Evolutionary conservation across 2,797 vertebrate species (phyloP).

Genomic region (Notolepis coatsorum): DNA sequence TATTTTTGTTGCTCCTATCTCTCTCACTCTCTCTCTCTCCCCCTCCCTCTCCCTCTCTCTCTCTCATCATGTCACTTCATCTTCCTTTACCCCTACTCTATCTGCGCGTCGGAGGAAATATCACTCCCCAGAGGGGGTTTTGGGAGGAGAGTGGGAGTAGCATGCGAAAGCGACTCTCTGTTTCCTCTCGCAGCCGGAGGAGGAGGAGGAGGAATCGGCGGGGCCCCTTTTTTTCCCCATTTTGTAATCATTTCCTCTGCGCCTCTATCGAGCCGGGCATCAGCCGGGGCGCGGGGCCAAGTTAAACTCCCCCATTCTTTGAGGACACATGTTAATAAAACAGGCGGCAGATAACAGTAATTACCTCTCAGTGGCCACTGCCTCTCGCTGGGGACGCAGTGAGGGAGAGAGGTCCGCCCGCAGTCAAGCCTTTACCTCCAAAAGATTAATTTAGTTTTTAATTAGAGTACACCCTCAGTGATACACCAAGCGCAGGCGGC

Average conservation of each 20-base stretch:
- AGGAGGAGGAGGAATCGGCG: slow-evolving; percentile 1
- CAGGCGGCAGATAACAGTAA: slow-evolving; percentile 83
- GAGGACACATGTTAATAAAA: slow-evolving; percentile 84
- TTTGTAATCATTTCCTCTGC: slow-evolving; percentile 70
- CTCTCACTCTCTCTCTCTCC: background rate
- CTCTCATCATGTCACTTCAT: slow-evolving; percentile 30
- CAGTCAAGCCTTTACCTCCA: slow-evolving; percentile 58
- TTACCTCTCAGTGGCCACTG: slow-evolving; percentile 78
- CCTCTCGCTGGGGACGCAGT: slow-evolving; percentile 59
- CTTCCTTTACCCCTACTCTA: slow-evolving; percentile 29
- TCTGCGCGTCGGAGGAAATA: slow-evolving; percentile 54
- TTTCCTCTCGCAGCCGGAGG: slow-evolving; percentile 42
- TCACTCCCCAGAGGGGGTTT: slow-evolving; percentile 44
- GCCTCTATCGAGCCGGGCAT: slow-evolving; percentile 73
- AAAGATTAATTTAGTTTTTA: slow-evolving; percentile 82
- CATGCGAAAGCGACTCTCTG: slow-evolving; percentile 12
- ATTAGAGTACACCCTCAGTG: slow-evolving; percentile 76
- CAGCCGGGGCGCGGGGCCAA: slow-evolving; percentile 59
- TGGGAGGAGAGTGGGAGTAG: slow-evolving; percentile 48
- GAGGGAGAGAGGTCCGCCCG: slow-evolving; percentile 65
- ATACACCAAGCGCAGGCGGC: slow-evolving; percentile 57
- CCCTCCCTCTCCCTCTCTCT: background rate
- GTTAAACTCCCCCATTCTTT: slow-evolving; percentile 78
- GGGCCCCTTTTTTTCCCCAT: slow-evolving; percentile 38
- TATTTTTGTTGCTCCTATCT: no score